Evolutionary conservation across 1,140 invertebrate genomes (phyloP).

Genomic region (Microplitis demolitor): DNA sequence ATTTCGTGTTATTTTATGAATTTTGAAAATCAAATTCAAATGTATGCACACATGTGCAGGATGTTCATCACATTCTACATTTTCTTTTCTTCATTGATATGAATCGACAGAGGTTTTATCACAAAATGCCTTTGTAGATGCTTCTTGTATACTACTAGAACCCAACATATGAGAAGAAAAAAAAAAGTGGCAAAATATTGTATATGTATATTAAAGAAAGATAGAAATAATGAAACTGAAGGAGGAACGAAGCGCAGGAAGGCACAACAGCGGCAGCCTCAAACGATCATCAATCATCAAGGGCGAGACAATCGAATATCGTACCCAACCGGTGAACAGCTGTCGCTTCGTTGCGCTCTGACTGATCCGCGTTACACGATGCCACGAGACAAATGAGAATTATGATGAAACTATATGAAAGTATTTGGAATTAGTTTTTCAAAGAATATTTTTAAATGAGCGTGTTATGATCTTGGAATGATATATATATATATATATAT

Average conservation of each 20-base stretch:
- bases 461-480: too few species aligned
- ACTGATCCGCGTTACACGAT: slow-evolving; percentile 48
- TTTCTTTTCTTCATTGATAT: too few species aligned
- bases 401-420: slow-evolving; percentile 26
- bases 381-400: slow-evolving; percentile 32
- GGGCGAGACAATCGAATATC: slow-evolving; percentile 61
- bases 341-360: slow-evolving; percentile 56
- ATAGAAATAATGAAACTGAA: slow-evolving; percentile 40
- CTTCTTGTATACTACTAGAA: background rate
- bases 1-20: too few species aligned
- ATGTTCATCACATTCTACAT: too few species aligned
- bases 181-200: background rate
- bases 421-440: background rate
- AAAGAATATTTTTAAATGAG: background rate
- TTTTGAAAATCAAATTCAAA: too few species aligned
- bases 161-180: background rate
- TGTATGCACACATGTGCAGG: too few species aligned
- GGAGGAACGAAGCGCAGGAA: slow-evolving; percentile 39
- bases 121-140: too few species aligned
- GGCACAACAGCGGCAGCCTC: slow-evolving; percentile 49
- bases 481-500: too few species aligned
- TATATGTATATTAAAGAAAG: slow-evolving; percentile 27
- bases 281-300: slow-evolving; percentile 62
- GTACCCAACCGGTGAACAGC: slow-evolving; percentile 58
- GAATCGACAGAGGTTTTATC: too few species aligned